These are phyloP conservation scores for Phyllostomus discolor DNA, from an alignment of 2,113 vertebrate species.

Conservation along the genomic window DNA sequence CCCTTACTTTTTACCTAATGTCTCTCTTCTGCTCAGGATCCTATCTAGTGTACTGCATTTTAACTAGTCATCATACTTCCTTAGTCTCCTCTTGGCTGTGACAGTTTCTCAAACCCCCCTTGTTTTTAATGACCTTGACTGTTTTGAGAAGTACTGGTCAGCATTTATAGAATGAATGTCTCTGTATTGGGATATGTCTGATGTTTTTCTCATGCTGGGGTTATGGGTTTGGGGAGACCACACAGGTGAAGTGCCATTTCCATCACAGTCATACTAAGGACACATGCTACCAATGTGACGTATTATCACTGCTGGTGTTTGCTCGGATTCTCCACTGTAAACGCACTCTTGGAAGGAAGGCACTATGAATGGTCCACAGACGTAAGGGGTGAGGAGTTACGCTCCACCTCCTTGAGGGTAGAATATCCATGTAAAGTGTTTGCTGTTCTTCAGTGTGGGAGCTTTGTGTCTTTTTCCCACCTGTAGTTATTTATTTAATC, in stretches of 20 bases:
- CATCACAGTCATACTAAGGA: background rate
- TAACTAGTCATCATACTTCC: background rate
- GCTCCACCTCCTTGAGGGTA: background rate
- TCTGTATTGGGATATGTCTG: background rate
- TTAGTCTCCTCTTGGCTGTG: background rate
- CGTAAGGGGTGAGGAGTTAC: accelerated
- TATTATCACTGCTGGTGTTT: background rate
- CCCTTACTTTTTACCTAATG: background rate
- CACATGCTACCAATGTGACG: accelerated
- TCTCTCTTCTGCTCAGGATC: too few relatives aligned
- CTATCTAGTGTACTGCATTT: too few relatives aligned
- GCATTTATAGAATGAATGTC: background rate
- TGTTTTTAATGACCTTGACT: background rate
- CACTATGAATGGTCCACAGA: background rate
- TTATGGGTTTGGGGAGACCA: background rate
- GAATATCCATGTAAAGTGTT: too few relatives aligned
- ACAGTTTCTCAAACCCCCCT: background rate
- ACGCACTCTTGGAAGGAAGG: background rate
- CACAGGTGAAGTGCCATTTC: background rate
- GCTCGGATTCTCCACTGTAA: background rate
- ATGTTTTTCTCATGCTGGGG: background rate
- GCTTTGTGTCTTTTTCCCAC: background rate
- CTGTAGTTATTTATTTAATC: background rate
- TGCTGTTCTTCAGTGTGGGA: background rate
- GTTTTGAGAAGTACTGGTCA: background rate